A percentile compares a stretch with the other conserved stretches of the same genome.
Evolutionary conservation across 2,113 vertebrate species (phyloP).

Genomic region (Nicator chloris): DNA sequence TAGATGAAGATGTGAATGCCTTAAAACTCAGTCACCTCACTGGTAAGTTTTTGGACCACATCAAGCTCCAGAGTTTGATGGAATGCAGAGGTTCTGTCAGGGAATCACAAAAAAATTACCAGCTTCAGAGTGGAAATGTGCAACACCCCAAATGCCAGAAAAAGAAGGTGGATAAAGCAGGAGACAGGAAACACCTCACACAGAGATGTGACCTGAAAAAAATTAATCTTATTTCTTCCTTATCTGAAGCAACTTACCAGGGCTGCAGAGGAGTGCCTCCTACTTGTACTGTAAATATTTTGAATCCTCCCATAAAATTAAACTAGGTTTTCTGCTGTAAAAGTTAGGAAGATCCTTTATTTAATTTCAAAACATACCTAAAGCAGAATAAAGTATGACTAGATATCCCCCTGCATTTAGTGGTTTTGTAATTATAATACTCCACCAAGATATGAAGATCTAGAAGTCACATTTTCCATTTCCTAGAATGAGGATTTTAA

Average conservation of each 20-base stretch:
- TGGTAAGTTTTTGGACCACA: background rate
- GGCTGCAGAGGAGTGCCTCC: background rate
- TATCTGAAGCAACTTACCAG: background rate
- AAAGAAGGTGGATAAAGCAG: background rate
- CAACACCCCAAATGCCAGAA: background rate
- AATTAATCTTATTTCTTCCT: background rate
- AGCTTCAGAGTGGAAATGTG: background rate
- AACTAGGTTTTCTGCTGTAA: background rate
- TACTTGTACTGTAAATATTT: background rate
- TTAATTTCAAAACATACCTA: background rate
- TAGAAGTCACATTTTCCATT: background rate
- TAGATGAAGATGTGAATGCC: background rate
- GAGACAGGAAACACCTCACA: background rate
- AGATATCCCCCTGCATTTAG: background rate
- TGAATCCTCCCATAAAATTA: background rate
- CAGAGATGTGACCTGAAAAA: background rate
- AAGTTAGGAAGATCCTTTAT: background rate
- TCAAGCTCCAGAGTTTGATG: accelerated
- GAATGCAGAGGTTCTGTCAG: background rate
- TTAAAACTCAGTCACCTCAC: background rate
- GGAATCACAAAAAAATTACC: background rate
- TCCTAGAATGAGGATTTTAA: background rate
- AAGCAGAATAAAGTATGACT: background rate
- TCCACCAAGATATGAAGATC: background rate
- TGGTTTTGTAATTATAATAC: background rate